Conservation (phyloP, 2,888 invertebrate genomes). For the Pachliopta kotzebuea region DNA sequence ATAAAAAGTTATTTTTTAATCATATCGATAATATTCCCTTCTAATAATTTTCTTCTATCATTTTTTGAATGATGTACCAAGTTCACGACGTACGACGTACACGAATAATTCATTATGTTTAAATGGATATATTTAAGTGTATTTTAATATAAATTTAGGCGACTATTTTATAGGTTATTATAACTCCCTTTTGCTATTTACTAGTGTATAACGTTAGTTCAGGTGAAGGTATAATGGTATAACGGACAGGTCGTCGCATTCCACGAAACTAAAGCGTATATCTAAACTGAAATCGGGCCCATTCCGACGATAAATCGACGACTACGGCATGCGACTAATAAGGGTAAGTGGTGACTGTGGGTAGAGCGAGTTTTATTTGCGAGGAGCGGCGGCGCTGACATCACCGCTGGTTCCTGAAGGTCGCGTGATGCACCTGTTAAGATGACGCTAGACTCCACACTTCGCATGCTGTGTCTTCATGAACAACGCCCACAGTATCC, state of each 20-base stretch:
- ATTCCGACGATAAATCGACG: slow-evolving; percentile 28
- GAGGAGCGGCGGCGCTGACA: slow-evolving; percentile 50
- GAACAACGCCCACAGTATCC: slow-evolving; percentile 31
- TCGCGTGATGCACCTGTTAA: slow-evolving; percentile 36
- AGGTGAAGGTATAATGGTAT: background rate
- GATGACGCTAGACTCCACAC: slow-evolving; percentile 32
- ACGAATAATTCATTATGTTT: too few species aligned
- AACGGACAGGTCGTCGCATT: background rate
- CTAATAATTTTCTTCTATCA: too few species aligned
- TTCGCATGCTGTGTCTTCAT: slow-evolving; percentile 30
- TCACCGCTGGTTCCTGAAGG: slow-evolving; percentile 47
- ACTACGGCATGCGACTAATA: slow-evolving; percentile 42
- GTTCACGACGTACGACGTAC: too few species aligned
- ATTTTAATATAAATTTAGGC: too few species aligned
- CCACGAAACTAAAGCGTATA: slow-evolving; percentile 3
- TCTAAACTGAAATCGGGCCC: slow-evolving; percentile 26
- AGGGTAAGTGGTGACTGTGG: slow-evolving; percentile 45
- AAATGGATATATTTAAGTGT: too few species aligned
- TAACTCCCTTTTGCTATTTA: too few species aligned
- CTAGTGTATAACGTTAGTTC: background rate
- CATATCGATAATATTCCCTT: too few species aligned
- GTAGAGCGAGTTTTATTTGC: slow-evolving; percentile 37
- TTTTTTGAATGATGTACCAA: too few species aligned
- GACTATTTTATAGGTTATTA: too few species aligned
- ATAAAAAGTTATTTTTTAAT: too few species aligned